Base-by-base conservation (phyloP, 2,888 invertebrate species). In the Deilephila elpenor region DNA sequence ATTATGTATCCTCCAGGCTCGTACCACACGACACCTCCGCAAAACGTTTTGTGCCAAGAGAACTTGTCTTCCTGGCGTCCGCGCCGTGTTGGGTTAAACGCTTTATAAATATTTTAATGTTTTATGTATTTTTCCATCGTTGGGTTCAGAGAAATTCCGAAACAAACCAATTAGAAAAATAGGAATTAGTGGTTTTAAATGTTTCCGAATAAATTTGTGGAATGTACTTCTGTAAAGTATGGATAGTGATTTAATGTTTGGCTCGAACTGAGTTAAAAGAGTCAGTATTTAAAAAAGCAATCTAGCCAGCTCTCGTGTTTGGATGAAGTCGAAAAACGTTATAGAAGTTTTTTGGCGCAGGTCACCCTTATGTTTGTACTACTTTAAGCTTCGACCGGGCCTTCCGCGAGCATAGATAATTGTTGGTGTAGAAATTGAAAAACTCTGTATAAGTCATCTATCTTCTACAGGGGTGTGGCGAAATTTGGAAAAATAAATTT, bases 291-390 rank as follows among this genome's bases (percentile, higher is more conserved):
- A n/a, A 56, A 56, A 56, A 56, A 56, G 56, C 56, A 56, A 56
- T 56, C 56, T 56, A 56, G 56, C 56, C n/a, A n/a, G 56, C 56
- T 56, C n/a, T 6, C 56, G 17, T 56, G 56, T 56, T 56, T n/a
- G 56, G n/a, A 56, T 56, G n/a, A 56, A 56, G n/a, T n/a, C 56
- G 56, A 56, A 56, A 56, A 56, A 56, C n/a, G n/a, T 6, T n/a
- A 56, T 56, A 56, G 56, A 56, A 56, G 56, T 56, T 56, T 56
- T 56, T 56, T 56, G 56, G 56, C 56, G 56, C 56, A 56, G 56
- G 56, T 56, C 56, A 19, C 56, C 56, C 56, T 56, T 56, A 56
- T 56, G 56, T 56, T 56, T 17, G 56, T 56, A 56, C n/a, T 19
- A 56, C n/a, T 56, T 56, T 56, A 56, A n/a, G n/a, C 56, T 56